These are phyloP conservation scores for Ormyrus labotus DNA, from an alignment of 2,888 invertebrate genomes.

Conservation along the genomic window DNA sequence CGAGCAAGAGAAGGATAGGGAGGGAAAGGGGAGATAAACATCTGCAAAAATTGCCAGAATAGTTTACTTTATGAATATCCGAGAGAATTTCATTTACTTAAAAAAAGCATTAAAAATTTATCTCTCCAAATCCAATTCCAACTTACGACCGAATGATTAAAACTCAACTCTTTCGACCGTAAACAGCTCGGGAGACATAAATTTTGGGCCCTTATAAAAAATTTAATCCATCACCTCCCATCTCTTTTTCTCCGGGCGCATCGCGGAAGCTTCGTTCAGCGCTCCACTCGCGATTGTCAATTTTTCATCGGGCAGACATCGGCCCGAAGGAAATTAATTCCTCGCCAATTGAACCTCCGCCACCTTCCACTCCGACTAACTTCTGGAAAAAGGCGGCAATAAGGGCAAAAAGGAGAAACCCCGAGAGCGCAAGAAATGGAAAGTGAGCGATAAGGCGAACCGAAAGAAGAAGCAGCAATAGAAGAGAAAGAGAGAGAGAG, in stretches of 20 bases:
- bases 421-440: constrained; percentile 23
- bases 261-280: background rate
- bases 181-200: no score
- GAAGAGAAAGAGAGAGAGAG: constrained; percentile 11
- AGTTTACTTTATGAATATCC: no score
- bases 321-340: constrained; percentile 47
- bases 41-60: no score
- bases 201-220: background rate
- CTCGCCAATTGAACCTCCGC: constrained; percentile 34
- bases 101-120: no score
- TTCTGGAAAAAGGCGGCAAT: background rate
- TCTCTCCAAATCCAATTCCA: no score
- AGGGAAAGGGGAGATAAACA: no score
- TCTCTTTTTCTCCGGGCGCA: background rate
- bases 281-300: constrained; percentile 34
- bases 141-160: no score
- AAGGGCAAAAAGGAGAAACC: background rate
- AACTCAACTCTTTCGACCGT: no score
- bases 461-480: background rate
- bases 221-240: constrained; percentile 15
- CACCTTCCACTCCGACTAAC: background rate
- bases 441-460: constrained; percentile 28
- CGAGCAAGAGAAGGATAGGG: no score
- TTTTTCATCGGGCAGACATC: constrained; percentile 39
- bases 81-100: no score